Base-by-base conservation (phyloP, 1,140 invertebrate species). In the Brachionus manjavacas region DNA sequence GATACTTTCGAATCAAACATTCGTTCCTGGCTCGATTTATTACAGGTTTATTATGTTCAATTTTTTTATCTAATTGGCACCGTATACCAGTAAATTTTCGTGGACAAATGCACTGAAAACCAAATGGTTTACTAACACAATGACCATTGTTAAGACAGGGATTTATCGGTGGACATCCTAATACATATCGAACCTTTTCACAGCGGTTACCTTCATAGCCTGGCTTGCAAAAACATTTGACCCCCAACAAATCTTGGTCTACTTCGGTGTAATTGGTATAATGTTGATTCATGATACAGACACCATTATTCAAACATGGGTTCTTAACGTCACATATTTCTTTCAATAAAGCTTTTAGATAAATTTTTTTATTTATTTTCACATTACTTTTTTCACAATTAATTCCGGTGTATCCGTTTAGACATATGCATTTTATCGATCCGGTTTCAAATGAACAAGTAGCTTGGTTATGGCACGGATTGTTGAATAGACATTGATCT, bases 121-220 rank as follows among this genome's bases (percentile, higher is more conserved):
- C 66, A 25, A 84, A 84, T 16, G 60, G 35, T 55, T 84, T 84
- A 25, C 16, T 43, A 8, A 49, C 31, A 66, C 83, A 84, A 12
- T 31, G 46, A 28, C 83, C 68, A 60, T 35, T 78, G 55, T 84
- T 84, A 35, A 84, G 23, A 46, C 83, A 84, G 9, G 83, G 83
- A 84, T 84, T 84, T n/a, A 55, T 72, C 4, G 60, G 66, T 16
- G 81, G 60, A 84, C 81, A 84, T 23, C 81, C 60, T 12, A 84
- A 28, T 20, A 84, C 46, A 35, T 46, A 84, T 25, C 66, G 81
- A 31, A 68, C 81, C 74, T 84, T 84, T 76, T 84, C 83, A 31
- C 83, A 84, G n/a, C 68, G 23, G 25, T 39, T 74, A 2, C 83
- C 83, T 55, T 49, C 66, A 74, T 74, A 84, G 14, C 83, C 83